These are phyloP conservation scores for Hydra vulgaris DNA, from an alignment of 30 jellyfish, hydroid and myxozoan genomes.

Conservation along the genomic window DNA sequence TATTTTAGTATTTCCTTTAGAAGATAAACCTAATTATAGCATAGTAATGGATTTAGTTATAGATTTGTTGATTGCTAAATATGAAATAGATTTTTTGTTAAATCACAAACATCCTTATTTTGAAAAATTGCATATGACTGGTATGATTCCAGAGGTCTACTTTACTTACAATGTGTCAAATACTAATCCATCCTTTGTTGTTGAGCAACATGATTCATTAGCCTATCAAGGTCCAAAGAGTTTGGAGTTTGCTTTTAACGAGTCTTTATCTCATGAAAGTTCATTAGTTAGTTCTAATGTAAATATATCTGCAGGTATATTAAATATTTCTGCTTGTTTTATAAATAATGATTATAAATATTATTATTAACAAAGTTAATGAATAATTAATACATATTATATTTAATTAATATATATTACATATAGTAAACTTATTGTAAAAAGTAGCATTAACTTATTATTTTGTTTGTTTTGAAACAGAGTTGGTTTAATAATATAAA, in stretches of 20 bases:
- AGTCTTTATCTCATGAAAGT: not conserved
- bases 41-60: constrained; percentile 1
- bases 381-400: not conserved
- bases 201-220: not conserved
- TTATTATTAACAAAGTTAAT: too few species aligned
- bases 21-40: not conserved
- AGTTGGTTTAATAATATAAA: too few species aligned
- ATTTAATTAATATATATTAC: too few species aligned
- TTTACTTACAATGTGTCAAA: not conserved
- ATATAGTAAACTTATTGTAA: too few species aligned
- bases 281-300: too few species aligned
- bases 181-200: not conserved
- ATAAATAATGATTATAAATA: not conserved
- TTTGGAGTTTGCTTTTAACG: not conserved
- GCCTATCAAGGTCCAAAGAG: not conserved
- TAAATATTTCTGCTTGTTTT: not conserved
- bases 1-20: not conserved
- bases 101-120: constrained; percentile 5
- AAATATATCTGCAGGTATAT: too few species aligned
- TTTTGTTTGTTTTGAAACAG: too few species aligned
- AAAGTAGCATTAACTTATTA: too few species aligned
- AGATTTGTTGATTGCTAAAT: constrained; percentile 11
- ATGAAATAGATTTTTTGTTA: constrained; percentile 7
- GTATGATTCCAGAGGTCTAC: not conserved
- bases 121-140: constrained; percentile 1